phyloP scores from a whole-genome alignment of 2,113 vertebrate genomes.

The Corydoras sp. region DNA sequence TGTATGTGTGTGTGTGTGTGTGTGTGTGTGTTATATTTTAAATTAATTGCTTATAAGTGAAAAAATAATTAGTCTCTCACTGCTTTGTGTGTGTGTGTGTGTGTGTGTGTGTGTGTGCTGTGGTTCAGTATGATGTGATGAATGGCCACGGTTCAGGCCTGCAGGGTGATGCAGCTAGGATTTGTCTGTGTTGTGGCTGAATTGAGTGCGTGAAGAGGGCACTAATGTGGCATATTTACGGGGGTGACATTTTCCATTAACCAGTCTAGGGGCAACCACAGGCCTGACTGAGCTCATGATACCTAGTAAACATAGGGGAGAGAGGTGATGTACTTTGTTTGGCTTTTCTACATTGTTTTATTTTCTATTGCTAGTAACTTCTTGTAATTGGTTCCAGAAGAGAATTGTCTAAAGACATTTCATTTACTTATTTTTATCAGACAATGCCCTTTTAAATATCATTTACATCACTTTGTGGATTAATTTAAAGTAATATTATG shows the following conservation, averaged over 20 bases:
- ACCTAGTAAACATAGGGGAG: conserved; percentile 8
- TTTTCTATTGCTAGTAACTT: no score
- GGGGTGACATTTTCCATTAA: conserved; percentile 47
- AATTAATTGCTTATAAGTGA: conserved; percentile 31
- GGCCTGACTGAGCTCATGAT: conserved; percentile 15
- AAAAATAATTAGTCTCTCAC: conserved; percentile 16
- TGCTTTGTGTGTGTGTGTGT: conserved; percentile 2
- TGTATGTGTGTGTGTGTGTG: no score
- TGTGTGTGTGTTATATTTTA: not conserved
- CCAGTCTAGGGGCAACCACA: conserved; percentile 27
- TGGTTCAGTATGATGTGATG: conserved; percentile 6
- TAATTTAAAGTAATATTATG: no score
- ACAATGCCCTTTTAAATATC: no score
- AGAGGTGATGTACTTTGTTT: not conserved
- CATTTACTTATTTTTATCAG: no score
- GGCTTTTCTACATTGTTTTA: no score
- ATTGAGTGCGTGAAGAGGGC: conserved; percentile 24
- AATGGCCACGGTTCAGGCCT: conserved; percentile 34
- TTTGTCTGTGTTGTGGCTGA: conserved; percentile 41
- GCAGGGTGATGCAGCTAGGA: conserved; percentile 30
- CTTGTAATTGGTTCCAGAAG: not conserved
- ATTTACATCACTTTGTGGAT: no score
- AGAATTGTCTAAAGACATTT: no score
- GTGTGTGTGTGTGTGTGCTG: conserved; percentile 1
- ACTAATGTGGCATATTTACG: conserved; percentile 43